A percentile compares a stretch with the other conserved stretches of the same genome.
These are phyloP conservation scores for Megaleporinus macrocephalus DNA, from an alignment of 2,113 vertebrate species.

Conservation along the genomic window DNA sequence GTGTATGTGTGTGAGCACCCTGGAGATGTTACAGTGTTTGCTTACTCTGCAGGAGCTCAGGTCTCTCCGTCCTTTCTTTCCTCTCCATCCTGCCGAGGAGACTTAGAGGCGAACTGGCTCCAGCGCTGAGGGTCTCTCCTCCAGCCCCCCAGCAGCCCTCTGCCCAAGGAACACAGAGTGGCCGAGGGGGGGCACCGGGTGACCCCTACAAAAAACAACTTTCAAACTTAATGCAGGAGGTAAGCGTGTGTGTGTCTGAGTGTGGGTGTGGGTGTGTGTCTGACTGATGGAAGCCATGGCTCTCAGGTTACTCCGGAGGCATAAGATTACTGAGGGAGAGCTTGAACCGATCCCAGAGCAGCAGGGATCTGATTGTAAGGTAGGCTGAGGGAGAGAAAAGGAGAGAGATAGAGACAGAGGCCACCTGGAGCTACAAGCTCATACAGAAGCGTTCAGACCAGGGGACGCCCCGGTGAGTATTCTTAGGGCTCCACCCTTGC, in stretches of 20 bases:
- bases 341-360: constrained; percentile 52
- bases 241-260: constrained; percentile 53
- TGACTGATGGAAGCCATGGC: constrained; percentile 51
- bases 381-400: constrained; percentile 62
- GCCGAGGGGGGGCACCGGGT: neutral
- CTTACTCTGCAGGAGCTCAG: constrained; percentile 61
- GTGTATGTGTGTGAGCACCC: constrained; percentile 38
- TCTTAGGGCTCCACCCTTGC: neutral
- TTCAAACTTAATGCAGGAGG: constrained; percentile 65
- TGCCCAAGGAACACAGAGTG: constrained; percentile 40
- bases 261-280: constrained; percentile 14
- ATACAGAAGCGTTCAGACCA: constrained; percentile 14
- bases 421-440: constrained; percentile 17
- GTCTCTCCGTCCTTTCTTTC: constrained; percentile 46
- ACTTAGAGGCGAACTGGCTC: constrained; percentile 32
- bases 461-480: constrained; percentile 44
- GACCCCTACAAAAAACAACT: constrained; percentile 24
- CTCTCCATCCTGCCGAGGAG: constrained; percentile 39
- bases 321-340: constrained; percentile 62
- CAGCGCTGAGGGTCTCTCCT: constrained; percentile 24
- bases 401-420: constrained; percentile 36
- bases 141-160: constrained; percentile 16
- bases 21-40: constrained; percentile 51
- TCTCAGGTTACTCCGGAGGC: constrained; percentile 69
- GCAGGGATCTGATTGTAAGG: constrained; percentile 52